Conservation (phyloP, 2,888 invertebrate genomes). For the Drosophila macrospina region DNA sequence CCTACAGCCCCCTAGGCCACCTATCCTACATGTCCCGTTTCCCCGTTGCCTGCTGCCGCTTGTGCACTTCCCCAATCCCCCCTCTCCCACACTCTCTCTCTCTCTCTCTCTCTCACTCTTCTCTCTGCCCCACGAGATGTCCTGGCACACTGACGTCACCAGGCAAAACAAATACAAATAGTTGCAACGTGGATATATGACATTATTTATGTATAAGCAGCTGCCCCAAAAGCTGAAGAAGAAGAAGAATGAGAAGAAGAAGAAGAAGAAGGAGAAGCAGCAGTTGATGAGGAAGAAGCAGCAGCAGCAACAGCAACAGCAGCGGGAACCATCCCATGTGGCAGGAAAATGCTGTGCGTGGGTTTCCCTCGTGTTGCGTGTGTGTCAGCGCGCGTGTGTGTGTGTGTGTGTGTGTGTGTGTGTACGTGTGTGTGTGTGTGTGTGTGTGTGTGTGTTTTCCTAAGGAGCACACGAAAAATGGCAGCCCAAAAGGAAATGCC, state of each 20-base stretch:
- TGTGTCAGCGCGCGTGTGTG: too few relatives aligned
- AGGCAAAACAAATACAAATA: conserved; percentile 23
- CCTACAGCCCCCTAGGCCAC: too few relatives aligned
- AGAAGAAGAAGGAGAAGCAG: too few relatives aligned
- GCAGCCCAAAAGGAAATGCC: conserved; percentile 51
- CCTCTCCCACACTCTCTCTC: too few relatives aligned
- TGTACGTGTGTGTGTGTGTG: too few relatives aligned
- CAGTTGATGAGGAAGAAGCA: background rate
- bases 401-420: background rate
- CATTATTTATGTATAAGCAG: conserved; percentile 67
- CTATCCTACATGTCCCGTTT: too few relatives aligned
- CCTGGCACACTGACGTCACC: conserved; percentile 15
- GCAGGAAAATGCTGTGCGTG: conserved; percentile 4
- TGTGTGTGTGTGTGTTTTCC: conserved; percentile 1
- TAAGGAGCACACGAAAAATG: conserved; percentile 47
- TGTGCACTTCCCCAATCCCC: too few relatives aligned
- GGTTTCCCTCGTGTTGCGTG: conserved; percentile 5
- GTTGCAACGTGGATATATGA: conserved; percentile 64
- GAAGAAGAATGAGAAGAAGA: background rate
- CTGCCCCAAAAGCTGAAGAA: conserved; percentile 8
- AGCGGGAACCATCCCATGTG: background rate
- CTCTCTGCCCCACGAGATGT: too few relatives aligned
- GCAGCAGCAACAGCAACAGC: background rate
- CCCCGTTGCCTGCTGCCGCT: too few relatives aligned
- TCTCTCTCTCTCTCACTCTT: too few relatives aligned